Base-by-base conservation (phyloP, 2,888 invertebrate species). In the Drosophila imparisetae region DNA sequence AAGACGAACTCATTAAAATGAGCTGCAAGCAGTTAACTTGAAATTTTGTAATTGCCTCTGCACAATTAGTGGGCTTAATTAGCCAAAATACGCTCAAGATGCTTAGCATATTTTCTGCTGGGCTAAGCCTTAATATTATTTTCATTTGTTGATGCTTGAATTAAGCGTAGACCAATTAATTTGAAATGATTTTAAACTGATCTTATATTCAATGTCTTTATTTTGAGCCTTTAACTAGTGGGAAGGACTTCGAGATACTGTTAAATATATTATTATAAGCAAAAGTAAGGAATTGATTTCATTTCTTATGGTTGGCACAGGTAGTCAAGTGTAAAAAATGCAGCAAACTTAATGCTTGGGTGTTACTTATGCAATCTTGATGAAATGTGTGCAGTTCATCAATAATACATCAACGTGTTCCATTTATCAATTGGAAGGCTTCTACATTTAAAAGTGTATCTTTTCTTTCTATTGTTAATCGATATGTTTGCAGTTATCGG, bases 31-130 rank as follows among this genome's bases (percentile, higher is more conserved):
- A 29, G 60, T 36, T 57, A 32, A 57, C 15, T 15, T 55, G 40
- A 49, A n/a, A n/a, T 48, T 34, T 30, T 4, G 42, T 54, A 73
- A 73, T 66, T 66, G 18, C 18, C 13, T 27, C 13, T n/a, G 13
- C 4, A n/a, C n/a, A 27, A 34, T 6, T 36, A n/a, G 4, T 18
- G 42, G 30, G 10, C 24, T 13, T 59, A 59, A 27, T 59, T 42
- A 24, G 30, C 24, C 6, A 11, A 36, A 24, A 11, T 18, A 10
- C 40, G n/a, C 40, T 4, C 38, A n/a, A n/a, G 8, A 10, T n/a
- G 40, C 40, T 40, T 10, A 21, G 36, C 4, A 15, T 15, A 36
- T 7, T 15, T 15, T 7, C 15, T 1, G 36, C 36, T 18, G 38
- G 40, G 5, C 10, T 11, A n/a, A 40, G 5, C 5, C 13, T 7